Evolutionary conservation across 2,113 vertebrate species (phyloP), one percentile per base, ranked within the genome.

Genomic region (Festucalex cinctus): DNA sequence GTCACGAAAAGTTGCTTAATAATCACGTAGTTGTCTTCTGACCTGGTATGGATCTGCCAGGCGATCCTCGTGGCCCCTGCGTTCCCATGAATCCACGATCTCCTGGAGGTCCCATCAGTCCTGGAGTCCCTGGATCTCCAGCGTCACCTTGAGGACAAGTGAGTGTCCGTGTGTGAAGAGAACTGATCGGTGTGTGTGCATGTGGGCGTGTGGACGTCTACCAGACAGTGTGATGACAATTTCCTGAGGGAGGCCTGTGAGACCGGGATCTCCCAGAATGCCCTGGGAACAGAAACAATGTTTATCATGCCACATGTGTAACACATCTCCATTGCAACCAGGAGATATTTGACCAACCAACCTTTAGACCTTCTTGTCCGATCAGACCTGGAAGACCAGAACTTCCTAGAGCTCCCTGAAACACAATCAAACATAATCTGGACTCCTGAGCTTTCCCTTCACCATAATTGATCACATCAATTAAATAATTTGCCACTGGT

Each of bases 361-460:
- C 90, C 88, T 88, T 89, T 0, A 62, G 77, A 26, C 90, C 90
- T 12, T 88, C 84, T 64, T 57, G 81, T 53, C 90, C 90, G 54
- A 91, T 89, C 69, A 91, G 78, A 73, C 90, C 90, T 7, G 90
- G 90, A 35, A 91, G 86, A 58, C 90, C 90, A 7, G 71, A 65
- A 59, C 51, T 82, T 66, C 90, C 90, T 39, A 0, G 41, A 20
- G 64, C 57, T 6, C 87, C 88, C 90, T 91, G 81, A 58, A 81
- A 71, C 32, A 65, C 61, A 70, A 10, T 22, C 9, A n/a, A 1
- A 9, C 12, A 19, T 19, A 12, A 12, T 41, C 39, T 41, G 9
- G 39, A 41, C 39, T 12, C 39, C 12, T 12, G 9, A 32, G 28
- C 28, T 32, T 32, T 4, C 28, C 28, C 28, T 2, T 32, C 28